Evolutionary conservation across 1,140 invertebrate species (phyloP), one percentile per base, ranked within the genome.

Genomic region (Spodoptera litura): DNA sequence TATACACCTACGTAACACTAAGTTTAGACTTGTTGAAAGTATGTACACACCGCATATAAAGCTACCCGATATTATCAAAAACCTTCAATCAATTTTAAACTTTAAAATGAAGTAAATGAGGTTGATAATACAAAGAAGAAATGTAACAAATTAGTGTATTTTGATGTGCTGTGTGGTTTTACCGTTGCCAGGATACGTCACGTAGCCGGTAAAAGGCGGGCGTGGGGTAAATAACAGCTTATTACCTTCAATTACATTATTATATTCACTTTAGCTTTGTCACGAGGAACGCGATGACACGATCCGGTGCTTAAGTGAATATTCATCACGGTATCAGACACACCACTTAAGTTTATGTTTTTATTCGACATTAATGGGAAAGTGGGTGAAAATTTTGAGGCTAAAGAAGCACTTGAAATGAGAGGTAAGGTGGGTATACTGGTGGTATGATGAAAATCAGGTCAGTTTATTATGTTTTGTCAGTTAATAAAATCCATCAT

Each of bases 211-310:
- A 79, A 51, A 72, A 77, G 66, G 68, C 79, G 66, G 64, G 72
- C 73, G 79, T 75, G 73, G 79, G 68, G 80, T 80, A 82, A 87
- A 87, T 83, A 87, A 78, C 86, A 59, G 80, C 78, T 80, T 80
- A 86, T 87, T 84, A 87, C 73, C 31, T 82, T 76, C 83, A 84
- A 90, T 90, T 89, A 90, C 84, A 86, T 90, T 87, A 90, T 89
- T 89, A 89, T 89, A 87, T 89, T 89, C 89, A 90, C 87, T 88
- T 87, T 79, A 80, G 78, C 79, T 86, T 85, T 88, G 87, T 90
- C 88, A 90, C 86, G 87, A 90, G 81, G 62, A 20, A 35, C 13
- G 59, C 78, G 82, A 82, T 81, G 83, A 81, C 84, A 85, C 81
- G 80, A 87, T 78, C 62, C 44, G 15, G 55, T 52, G 77, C 71